Conservation (phyloP, 2,113 vertebrate species). For the Osmerus eperlanus region DNA sequence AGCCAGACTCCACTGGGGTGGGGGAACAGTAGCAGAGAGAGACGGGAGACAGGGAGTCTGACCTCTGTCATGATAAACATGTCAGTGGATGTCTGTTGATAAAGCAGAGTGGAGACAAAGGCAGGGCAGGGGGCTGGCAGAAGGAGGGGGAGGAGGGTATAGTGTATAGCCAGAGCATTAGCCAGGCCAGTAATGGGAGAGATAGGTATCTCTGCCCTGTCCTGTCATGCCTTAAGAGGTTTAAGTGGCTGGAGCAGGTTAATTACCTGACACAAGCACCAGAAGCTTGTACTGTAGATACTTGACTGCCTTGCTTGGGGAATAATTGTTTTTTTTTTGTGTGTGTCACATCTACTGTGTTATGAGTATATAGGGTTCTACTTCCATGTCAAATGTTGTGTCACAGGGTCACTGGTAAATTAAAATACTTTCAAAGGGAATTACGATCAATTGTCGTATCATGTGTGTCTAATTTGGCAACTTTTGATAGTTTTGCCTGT, state of each 20-base stretch:
- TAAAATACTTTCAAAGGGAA: too few species aligned
- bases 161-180: constrained; percentile 13
- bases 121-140: not conserved
- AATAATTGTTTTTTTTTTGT: not conserved
- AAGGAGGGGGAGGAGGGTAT: not conserved
- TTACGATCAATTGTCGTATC: too few species aligned
- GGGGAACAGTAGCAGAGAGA: constrained; percentile 41
- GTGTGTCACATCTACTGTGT: not conserved
- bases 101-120: constrained; percentile 30
- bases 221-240: constrained; percentile 20
- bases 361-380: not conserved
- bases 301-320: not conserved
- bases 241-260: constrained; percentile 19
- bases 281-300: not conserved
- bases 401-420: too few species aligned
- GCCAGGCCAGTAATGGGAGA: constrained; percentile 31
- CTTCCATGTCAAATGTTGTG: too few species aligned
- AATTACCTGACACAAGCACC: not conserved
- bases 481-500: too few species aligned
- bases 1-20: constrained; percentile 3
- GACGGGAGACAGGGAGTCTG: constrained; percentile 48
- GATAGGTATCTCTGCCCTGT: constrained; percentile 37
- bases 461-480: too few species aligned
- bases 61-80: constrained; percentile 47
- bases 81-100: constrained; percentile 45